A percentile compares a stretch with the other conserved stretches of the same genome.
Conservation (phyloP, 2,888 invertebrate genomes). For the Penaeus monodon region DNA sequence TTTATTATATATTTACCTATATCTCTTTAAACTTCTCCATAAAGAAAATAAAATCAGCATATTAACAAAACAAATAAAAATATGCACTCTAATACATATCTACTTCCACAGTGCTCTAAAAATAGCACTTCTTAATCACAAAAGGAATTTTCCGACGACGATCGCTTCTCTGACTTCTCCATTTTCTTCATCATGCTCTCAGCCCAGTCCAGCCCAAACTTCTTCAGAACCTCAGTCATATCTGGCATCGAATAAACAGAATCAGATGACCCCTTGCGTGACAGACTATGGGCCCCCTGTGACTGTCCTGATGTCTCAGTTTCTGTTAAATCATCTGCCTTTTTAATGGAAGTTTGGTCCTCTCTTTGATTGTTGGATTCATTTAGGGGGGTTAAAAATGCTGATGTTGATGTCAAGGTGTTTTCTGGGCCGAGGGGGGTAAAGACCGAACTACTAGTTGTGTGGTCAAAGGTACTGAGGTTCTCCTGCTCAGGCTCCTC, state of each 20-base stretch:
- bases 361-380: too few relatives aligned
- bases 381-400: neutral
- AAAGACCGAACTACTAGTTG: too few relatives aligned
- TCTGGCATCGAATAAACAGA: constrained; percentile 46
- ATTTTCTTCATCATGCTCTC: constrained; percentile 42
- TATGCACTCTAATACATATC: too few relatives aligned
- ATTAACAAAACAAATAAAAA: too few relatives aligned
- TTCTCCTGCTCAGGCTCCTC: too few relatives aligned
- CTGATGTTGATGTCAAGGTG: neutral
- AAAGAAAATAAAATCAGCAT: too few relatives aligned
- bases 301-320: too few relatives aligned
- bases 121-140: neutral
- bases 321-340: too few relatives aligned
- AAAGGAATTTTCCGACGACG: constrained; percentile 31
- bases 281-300: neutral
- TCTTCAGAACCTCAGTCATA: constrained; percentile 37
- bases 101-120: too few relatives aligned
- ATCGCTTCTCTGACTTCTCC: constrained; percentile 27
- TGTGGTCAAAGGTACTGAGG: too few relatives aligned
- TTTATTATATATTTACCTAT: too few relatives aligned
- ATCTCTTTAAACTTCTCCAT: too few relatives aligned
- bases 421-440: neutral
- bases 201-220: constrained; percentile 46
- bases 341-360: neutral
- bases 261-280: constrained; percentile 9